Conservation (phyloP, 30 jellyfish, hydroid and myxozoan species). For the Hydractinia echinata region DNA sequence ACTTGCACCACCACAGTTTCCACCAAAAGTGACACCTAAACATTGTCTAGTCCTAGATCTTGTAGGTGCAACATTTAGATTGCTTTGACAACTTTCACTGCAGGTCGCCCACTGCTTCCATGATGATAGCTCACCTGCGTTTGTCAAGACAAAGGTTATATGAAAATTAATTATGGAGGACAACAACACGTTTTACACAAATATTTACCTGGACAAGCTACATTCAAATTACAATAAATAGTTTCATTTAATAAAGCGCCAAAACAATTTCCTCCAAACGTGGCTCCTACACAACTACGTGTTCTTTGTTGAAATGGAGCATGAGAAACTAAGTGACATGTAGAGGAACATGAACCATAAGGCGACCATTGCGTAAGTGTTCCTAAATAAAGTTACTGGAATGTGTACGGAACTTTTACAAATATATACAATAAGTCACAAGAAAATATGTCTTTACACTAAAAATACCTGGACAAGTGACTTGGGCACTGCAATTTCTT, state of each 20-base stretch:
- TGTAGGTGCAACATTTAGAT: not conserved
- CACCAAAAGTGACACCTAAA: not conserved
- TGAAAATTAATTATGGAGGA: no score
- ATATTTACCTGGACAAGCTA: conserved; percentile 28
- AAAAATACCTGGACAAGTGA: conserved; percentile 17
- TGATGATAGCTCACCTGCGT: conserved; percentile 1
- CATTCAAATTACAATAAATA: conserved; percentile 6
- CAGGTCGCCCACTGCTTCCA: conserved; percentile 25
- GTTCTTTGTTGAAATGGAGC: conserved; percentile 5
- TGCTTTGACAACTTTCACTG: conserved; percentile 25
- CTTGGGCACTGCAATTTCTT: not conserved
- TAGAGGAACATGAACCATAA: not conserved
- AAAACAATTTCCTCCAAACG: conserved; percentile 22
- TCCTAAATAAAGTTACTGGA: conserved; percentile 1
- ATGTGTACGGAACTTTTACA: not conserved
- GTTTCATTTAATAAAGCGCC: not conserved
- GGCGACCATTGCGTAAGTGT: not conserved
- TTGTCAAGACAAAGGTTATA: no score
- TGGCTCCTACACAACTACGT: conserved; percentile 1
- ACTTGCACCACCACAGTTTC: conserved; percentile 10
- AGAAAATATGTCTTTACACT: not conserved
- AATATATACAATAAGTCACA: not conserved
- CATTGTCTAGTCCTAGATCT: conserved; percentile 17
- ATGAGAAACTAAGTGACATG: not conserved
- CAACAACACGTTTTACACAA: no score